A percentile compares a stretch with the other conserved stretches of the same genome.
phyloP scores from a whole-genome alignment of 2,113 vertebrate genomes.

The Panurus biarmicus region DNA sequence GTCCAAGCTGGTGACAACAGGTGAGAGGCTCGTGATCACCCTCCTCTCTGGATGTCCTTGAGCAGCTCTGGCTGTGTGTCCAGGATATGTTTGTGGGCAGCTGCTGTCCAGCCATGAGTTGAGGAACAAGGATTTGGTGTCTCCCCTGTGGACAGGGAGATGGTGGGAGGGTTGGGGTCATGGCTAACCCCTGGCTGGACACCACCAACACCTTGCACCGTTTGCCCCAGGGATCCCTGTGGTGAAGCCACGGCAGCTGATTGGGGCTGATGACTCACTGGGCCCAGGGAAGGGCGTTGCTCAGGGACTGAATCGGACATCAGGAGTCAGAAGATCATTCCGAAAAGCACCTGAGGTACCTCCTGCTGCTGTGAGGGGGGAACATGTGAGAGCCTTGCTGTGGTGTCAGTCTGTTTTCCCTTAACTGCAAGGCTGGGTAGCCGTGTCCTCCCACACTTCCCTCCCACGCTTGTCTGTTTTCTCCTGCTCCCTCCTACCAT shows the following conservation, averaged over 20 bases:
- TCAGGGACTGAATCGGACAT: constrained; percentile 88
- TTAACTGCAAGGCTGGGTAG: neutral
- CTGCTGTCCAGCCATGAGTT: rapidly evolving
- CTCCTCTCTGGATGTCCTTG: neutral
- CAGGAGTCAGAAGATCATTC: constrained; percentile 94
- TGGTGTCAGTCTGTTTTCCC: neutral
- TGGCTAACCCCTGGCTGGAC: neutral
- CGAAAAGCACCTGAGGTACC: constrained; percentile 91
- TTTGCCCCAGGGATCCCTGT: constrained; percentile 83
- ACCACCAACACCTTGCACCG: neutral
- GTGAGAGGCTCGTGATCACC: constrained; percentile 53
- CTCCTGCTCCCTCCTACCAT: neutral
- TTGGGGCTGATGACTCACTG: constrained; percentile 84
- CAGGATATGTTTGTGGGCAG: neutral
- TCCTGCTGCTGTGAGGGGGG: neutral
- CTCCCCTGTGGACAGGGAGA: neutral
- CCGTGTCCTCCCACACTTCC: neutral
- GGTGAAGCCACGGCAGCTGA: constrained; percentile 85
- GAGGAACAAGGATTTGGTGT: neutral
- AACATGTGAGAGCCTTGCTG: neutral
- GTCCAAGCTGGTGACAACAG: constrained; percentile 93
- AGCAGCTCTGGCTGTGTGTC: neutral
- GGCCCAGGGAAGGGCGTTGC: constrained; percentile 88
- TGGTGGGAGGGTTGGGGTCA: neutral
- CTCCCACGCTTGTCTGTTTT: neutral